These are phyloP conservation scores for Cepaea hortensis DNA, from an alignment of 2,888 invertebrate genomes.

Conservation along the genomic window DNA sequence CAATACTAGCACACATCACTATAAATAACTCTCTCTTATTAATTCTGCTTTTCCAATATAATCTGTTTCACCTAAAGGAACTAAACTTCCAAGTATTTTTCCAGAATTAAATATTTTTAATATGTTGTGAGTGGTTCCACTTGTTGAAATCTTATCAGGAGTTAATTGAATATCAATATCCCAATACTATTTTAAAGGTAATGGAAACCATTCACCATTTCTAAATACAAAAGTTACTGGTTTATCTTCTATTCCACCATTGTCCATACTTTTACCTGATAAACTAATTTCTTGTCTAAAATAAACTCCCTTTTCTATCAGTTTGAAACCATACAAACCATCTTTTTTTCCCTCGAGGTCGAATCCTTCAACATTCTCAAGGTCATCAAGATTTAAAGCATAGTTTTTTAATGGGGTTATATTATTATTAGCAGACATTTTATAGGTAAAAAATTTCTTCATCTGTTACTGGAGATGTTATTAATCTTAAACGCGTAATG, in stretches of 20 bases:
- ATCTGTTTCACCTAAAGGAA: no score
- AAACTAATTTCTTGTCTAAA: no score
- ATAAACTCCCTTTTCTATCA: no score
- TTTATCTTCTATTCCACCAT: neutral
- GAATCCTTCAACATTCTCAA: no score
- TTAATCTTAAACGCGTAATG: no score
- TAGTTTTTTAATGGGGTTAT: neutral
- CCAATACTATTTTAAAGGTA: constrained; percentile 2
- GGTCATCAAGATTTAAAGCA: neutral
- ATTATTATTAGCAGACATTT: neutral
- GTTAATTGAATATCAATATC: neutral
- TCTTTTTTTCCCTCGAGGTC: no score
- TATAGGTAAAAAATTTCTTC: no score
- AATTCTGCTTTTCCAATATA: no score
- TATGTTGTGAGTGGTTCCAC: neutral
- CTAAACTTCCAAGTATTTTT: constrained; percentile 6
- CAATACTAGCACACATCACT: no score
- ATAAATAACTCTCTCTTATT: no score
- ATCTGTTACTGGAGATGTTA: no score
- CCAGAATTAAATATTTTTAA: constrained; percentile 1
- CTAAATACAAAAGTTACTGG: neutral
- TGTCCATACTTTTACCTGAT: neutral
- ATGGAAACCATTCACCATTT: neutral
- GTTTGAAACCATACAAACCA: no score
- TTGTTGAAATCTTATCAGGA: neutral